Percentiles rank a stretch among this genome's conserved stretches.
Evolutionary conservation across 2,888 invertebrate species (phyloP).

Genomic region (Ctena decussata): DNA sequence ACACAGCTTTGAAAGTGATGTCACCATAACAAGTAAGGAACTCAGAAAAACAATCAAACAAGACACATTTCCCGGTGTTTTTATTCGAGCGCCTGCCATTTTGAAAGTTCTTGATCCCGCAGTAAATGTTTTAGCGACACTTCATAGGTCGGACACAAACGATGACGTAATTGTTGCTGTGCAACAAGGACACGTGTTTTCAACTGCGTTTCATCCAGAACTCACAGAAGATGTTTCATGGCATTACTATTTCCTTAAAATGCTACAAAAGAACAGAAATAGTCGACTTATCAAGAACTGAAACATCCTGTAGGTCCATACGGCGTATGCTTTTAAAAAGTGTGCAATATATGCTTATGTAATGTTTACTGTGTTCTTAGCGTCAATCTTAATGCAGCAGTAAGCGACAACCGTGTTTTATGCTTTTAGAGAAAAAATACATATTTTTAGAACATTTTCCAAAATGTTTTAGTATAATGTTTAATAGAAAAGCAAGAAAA

Average conservation of each 20-base stretch:
- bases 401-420: too few species aligned
- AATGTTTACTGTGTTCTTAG: too few species aligned
- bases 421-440: too few species aligned
- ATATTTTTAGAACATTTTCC: too few species aligned
- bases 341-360: too few species aligned
- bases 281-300: neutral
- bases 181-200: conserved; percentile 76
- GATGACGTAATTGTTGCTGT: conserved; percentile 75
- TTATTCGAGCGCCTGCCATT: conserved; percentile 82
- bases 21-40: conserved; percentile 60
- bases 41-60: conserved; percentile 26
- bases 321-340: too few species aligned
- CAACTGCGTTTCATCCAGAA: conserved; percentile 84
- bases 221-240: conserved; percentile 80
- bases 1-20: conserved; percentile 76
- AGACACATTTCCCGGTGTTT: conserved; percentile 74
- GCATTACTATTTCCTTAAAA: conserved; percentile 79
- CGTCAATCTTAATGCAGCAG: too few species aligned
- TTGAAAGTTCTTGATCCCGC: conserved; percentile 61
- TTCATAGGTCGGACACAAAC: conserved; percentile 50
- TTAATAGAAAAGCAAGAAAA: too few species aligned
- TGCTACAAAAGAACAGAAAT: conserved; percentile 45
- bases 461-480: too few species aligned
- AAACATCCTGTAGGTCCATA: too few species aligned
- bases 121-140: conserved; percentile 71